A percentile compares a stretch with the other conserved stretches of the same genome.
Conservation (phyloP, 2,888 invertebrate genomes). For the Ectemnius continuus region DNA sequence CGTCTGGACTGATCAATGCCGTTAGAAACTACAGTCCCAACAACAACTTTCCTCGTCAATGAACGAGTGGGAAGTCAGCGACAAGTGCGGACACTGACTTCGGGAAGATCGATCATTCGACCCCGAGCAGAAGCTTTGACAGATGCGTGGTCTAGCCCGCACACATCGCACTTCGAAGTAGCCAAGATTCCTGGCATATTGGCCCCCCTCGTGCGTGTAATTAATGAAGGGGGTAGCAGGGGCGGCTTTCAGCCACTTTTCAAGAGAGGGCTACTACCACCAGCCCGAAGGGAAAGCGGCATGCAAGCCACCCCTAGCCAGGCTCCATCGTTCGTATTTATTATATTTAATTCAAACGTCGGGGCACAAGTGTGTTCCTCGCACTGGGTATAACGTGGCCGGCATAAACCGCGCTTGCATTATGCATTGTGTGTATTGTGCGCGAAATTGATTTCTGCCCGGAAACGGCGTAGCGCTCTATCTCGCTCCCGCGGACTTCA, state of each 20-base stretch:
- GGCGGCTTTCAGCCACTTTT: constrained; percentile 49
- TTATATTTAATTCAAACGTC: constrained; percentile 51
- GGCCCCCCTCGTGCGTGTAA: constrained; percentile 64
- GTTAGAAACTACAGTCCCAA: no score
- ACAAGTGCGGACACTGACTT: constrained; percentile 40
- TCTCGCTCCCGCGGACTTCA: constrained; percentile 4
- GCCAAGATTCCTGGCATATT: constrained; percentile 63
- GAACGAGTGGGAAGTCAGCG: not conserved
- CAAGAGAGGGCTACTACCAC: constrained; percentile 53
- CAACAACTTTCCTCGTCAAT: no score
- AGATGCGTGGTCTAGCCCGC: constrained; percentile 54
- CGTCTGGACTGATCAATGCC: no score
- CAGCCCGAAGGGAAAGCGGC: constrained; percentile 9
- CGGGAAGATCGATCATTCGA: constrained; percentile 48
- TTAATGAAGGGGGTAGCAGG: constrained; percentile 66
- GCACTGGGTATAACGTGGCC: no score
- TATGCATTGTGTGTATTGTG: constrained; percentile 36
- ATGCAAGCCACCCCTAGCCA: no score
- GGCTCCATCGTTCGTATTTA: constrained; percentile 47
- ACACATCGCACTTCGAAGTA: constrained; percentile 53
- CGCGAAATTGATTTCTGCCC: constrained; percentile 43
- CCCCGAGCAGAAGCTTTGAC: constrained; percentile 42
- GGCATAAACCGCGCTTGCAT: constrained; percentile 41
- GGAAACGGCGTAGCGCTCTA: constrained; percentile 11
- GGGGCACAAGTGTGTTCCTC: constrained; percentile 39